Evolutionary conservation across 1,140 invertebrate genomes (phyloP), one percentile per base, ranked within the genome.

Genomic region (Conus betulinus): DNA sequence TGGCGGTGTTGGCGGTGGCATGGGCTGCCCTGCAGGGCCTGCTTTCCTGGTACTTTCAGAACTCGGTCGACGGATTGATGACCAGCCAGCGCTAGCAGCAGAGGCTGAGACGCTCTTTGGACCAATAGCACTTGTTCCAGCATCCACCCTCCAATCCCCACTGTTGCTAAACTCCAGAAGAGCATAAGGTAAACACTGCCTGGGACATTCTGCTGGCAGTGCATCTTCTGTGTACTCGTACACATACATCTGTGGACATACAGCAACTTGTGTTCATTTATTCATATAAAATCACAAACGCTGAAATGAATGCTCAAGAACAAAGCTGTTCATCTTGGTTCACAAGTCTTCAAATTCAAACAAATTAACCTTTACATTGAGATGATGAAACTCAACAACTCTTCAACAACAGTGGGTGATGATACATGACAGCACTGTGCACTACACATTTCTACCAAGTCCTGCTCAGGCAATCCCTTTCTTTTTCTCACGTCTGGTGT

Each of bases 151-250:
- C 8, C 2, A 53, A 20, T 25, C n/a, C 5, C 53, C 23, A 4
- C 76, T 81, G 53, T 87, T 89, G 74, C 88, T 83, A 67, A 89
- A 92, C 7, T 88, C 78, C 25, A 93, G 74, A 27, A 93, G 81
- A 82, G 92, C 92, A 87, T 91, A 90, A 3, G 92, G 92, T 25
- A 93, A 84, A 89, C 89, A 91, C 27, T 92, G 92, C 17, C 91
- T 82, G 15, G 92, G 92, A 55, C 89, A 84, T 11, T 89, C 57
- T 20, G 89, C 76, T 20, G 91, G 90, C 83, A 90, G 84, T 76
- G 89, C 92, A 67, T 92, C 90, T 53, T 93, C 91, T 79, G 89
- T 89, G 85, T 93, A 93, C 78, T 93, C 92, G 85, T 91, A 93
- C 67, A 93, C 55, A 82, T 89, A 93, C 25, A 93, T 89, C 92